Percentiles rank a stretch among this genome's conserved stretches.
phyloP scores from a whole-genome alignment of 2,113 vertebrate genomes.

The Kryptolebias marmoratus region DNA sequence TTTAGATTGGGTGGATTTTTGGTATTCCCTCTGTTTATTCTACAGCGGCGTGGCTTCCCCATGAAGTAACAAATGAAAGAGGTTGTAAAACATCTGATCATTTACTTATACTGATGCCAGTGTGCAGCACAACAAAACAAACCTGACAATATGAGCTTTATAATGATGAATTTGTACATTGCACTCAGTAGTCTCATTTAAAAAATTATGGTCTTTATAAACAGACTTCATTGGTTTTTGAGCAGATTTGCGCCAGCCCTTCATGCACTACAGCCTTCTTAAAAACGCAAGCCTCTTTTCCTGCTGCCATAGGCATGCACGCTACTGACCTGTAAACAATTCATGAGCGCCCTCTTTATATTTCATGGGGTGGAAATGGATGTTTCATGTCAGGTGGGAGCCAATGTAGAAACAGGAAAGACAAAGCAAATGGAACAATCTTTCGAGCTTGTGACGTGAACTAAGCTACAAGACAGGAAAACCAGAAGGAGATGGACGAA shows the following conservation, averaged over 20 bases:
- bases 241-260: slow-evolving; percentile 5
- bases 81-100: not conserved
- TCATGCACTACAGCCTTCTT: slow-evolving; percentile 23
- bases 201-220: too few species aligned
- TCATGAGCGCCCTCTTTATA: slow-evolving; percentile 77
- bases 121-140: not conserved
- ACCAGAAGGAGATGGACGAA: slow-evolving; percentile 15
- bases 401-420: slow-evolving; percentile 38
- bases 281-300: slow-evolving; percentile 43
- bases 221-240: slow-evolving; percentile 4
- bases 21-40: not conserved
- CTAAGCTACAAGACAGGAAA: slow-evolving; percentile 8
- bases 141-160: not conserved
- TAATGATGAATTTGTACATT: not conserved
- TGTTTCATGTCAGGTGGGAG: slow-evolving; percentile 72
- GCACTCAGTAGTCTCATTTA: too few species aligned
- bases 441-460: slow-evolving; percentile 25
- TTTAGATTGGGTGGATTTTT: not conserved
- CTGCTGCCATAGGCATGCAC: slow-evolving; percentile 47
- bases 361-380: slow-evolving; percentile 78
- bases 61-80: not conserved
- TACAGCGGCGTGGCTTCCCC: not conserved
- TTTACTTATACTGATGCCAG: not conserved
- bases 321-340: slow-evolving; percentile 77
- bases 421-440: slow-evolving; percentile 38